Conservation (phyloP, 2,888 invertebrate species). For the Papilio demoleus region DNA sequence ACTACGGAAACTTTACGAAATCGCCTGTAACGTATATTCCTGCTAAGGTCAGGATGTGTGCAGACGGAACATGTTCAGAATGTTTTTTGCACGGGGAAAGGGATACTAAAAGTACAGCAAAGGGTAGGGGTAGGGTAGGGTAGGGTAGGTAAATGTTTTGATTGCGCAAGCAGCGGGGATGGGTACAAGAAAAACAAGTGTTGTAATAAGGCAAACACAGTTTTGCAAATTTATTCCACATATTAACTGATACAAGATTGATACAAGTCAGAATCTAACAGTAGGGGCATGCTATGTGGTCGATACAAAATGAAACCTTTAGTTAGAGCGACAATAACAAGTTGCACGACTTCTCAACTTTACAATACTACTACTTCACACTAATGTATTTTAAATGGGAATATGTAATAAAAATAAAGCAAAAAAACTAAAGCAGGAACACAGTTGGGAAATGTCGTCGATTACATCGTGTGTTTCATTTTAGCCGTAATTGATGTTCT, state of each 20-base stretch:
- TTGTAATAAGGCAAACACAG: constrained; percentile 83
- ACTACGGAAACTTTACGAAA: too few species aligned
- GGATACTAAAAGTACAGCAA: too few species aligned
- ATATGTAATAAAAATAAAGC: constrained; percentile 82
- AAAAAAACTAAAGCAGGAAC: constrained; percentile 83
- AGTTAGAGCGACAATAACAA: constrained; percentile 75
- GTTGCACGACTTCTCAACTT: constrained; percentile 81
- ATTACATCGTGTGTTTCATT: constrained; percentile 74
- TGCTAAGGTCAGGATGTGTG: too few species aligned
- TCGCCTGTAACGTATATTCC: too few species aligned
- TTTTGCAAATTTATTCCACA: constrained; percentile 84
- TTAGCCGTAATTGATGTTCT: constrained; percentile 77
- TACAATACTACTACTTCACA: constrained; percentile 82
- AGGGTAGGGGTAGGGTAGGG: too few species aligned
- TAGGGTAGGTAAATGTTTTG: background rate
- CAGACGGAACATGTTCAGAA: too few species aligned
- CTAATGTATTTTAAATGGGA: constrained; percentile 80
- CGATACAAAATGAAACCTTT: constrained; percentile 74
- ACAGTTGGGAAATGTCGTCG: constrained; percentile 82
- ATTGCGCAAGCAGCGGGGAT: background rate
- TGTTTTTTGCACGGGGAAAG: too few species aligned
- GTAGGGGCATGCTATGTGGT: constrained; percentile 80
- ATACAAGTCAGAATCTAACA: constrained; percentile 81
- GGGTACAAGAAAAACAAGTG: constrained; percentile 58
- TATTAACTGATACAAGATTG: constrained; percentile 83